These are phyloP conservation scores for Tadarida brasiliensis DNA, from an alignment of 2,797 vertebrate species.

Conservation along the genomic window DNA sequence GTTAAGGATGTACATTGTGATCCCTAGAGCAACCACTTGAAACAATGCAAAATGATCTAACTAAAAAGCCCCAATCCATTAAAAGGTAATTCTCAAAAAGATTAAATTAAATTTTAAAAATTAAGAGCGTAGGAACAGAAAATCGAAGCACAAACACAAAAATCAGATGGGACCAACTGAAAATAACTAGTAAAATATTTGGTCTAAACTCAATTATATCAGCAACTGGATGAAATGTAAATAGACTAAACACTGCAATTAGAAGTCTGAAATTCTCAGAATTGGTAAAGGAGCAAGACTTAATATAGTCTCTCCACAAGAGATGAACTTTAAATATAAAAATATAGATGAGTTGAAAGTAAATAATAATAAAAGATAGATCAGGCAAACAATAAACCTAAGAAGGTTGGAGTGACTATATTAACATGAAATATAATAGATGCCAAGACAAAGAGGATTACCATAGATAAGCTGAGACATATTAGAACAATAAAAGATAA, in stretches of 20 bases:
- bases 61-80: not conserved
- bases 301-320: not conserved
- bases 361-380: not conserved
- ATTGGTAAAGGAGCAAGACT: not conserved
- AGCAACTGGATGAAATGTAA: not conserved
- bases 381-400: not conserved
- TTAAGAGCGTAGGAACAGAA: not conserved
- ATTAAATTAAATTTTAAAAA: not conserved
- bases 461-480: not conserved
- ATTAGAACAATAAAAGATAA: not conserved
- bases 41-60: not conserved
- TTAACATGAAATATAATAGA: not conserved
- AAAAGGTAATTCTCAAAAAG: not conserved
- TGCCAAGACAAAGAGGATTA: not conserved
- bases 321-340: not conserved
- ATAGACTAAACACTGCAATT: not conserved
- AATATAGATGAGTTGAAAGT: not conserved
- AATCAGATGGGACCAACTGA: not conserved
- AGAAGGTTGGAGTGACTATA: not conserved
- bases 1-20: not conserved
- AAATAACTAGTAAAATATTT: not conserved
- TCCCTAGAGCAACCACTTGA: not conserved
- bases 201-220: not conserved
- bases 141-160: not conserved
- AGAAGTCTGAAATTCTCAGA: slow-evolving; percentile 29